Evolutionary conservation across 64 coral and sea anemone species (phyloP), one percentile per base, ranked within the genome.

Genomic region (Catalaphyllia jardinei): DNA sequence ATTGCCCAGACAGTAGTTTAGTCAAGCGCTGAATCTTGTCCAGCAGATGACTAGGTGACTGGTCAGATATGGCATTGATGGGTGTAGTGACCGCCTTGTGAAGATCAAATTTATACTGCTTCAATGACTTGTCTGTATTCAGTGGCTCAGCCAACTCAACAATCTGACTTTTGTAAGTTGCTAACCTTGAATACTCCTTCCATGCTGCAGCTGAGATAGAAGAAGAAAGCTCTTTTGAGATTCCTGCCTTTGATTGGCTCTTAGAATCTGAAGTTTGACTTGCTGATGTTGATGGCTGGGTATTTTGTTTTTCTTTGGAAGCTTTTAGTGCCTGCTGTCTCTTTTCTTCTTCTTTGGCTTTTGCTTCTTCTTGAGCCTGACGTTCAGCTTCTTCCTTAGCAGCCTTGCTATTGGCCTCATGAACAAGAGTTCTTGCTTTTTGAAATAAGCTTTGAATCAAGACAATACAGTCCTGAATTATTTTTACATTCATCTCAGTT

Each of bases 1-100:
- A 57, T 51, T 87, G 76, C 10, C 97, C 97, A 69, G 71, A 90
- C 5, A 99, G 85, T 22, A 99, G 74, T 24, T 90, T 93, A 2
- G 76, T 77, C 72, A 99, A 67, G n/a, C 82, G 90, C 8, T 90
- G 82, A 83, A 99, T 95, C 88, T 99, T 99, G 60, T 99, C 94
- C 25, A 91, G 73, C 39, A 99, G 79, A 29, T 98, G 95, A 60
- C 79, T 86, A 8, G 95, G 95, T n/a, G 97, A 95, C 63, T 90
- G 82, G 51, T 93, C 97, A 62, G 97, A 99, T 71, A 99, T 95
- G 29, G 97, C 90, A 91, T 99, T 99, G n/a, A 99, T 92, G 73
- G 97, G 97, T 80, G 91, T 95, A 9, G 94, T 93, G 18, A 99
- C 91, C 79, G 97, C 94, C 57, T 92, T 95, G 24, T 93, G 91